Base-by-base conservation (phyloP, 2,888 invertebrate genomes). In the Caenorhabditis sp. region DNA sequence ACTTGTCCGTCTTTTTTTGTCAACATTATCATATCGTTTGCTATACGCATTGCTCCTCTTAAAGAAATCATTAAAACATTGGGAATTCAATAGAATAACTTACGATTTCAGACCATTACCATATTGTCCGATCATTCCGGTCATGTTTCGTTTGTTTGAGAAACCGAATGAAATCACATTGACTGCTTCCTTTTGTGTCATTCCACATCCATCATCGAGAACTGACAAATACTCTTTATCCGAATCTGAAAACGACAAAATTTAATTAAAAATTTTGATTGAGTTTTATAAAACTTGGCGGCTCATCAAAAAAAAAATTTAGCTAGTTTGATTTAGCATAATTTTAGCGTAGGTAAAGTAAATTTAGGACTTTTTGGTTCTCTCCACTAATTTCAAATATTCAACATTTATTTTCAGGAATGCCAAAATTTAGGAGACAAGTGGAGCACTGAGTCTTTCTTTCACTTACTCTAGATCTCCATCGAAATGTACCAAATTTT, bases 101-200 rank as follows among this genome's bases (percentile, higher is more conserved):
- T 85, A 90, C 89, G 90, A 89, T 87, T 90, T 90, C 62, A 90
- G 82, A 54, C 90, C 90, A 83, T 89, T 90, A 70, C 90, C 90
- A 73, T 90, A 90, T 88, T 89, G 89, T 23, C 90, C 90, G 78
- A 90, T 89, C 73, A 88, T 68, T 89, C 89, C 17, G 2, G 43
- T 2, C 1, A 20, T 17, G 23, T 84, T 26, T 8, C 63, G 38
- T 59, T 80, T 83, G 1, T 60, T 64, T 20, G 78, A 78, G 52
- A 66, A 62, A 17, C 81, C 79, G 56, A 66, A 65, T 52, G 88
- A 88, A 17, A 90, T 88, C 38, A 89, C 88, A 65, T 88, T 88
- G 17, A 85, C 82, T 14, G 88, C 88, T 65, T 90, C 89, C 62
- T 88, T 79, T 72, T 86, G 88, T 58, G 87, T 86, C 90, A 90